Base-by-base conservation (phyloP, 2,888 invertebrate species). In the Scaptodrosophila latifasciaeformis region DNA sequence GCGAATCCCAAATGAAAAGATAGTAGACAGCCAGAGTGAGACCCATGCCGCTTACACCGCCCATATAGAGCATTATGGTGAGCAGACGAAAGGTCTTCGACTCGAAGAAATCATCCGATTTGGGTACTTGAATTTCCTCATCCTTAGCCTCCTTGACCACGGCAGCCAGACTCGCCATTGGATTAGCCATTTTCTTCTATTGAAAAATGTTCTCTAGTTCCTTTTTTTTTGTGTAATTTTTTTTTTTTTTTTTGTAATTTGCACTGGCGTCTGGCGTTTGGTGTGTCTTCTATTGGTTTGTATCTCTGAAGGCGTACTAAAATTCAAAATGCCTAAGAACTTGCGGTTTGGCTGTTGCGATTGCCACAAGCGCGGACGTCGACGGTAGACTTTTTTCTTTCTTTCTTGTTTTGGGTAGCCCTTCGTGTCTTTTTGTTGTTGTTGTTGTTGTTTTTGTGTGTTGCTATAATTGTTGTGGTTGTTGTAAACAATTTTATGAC, bases 1-100 rank as follows among this genome's bases (percentile, higher is more conserved):
- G 74, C 2, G 85, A 85, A 39, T 85, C 85, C 85, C 85, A 85
- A 24, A 85, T 80, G 57, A 85, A 85, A 1, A 85, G 57, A 63
- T 85, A 83, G 52, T 86, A 85, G 52, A 84, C 70, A 21, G 85
- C 86, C 54, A 85, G 54, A 1, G 83, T 72, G 57, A 85, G 69
- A 10, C 85, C 85, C 64, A 85, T 66, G 46, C 85, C 85, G 39
- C 84, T 75, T 0, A 85, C 79, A 1, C 85, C 85, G 27, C 82
- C 83, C 75, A 85, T 70, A 27, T 85, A 85, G 18, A 85, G 65
- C 0, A 70, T 59, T 24, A 85, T 48, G 0, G 86, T 83, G 27
- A 85, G 70, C 6, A 85, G 53, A 9, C 81, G 78, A 46, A 86
- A 84, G 4, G 84, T 75, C 61, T 84, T 82, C 7, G 84, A 81